Evolutionary conservation across 2,888 invertebrate species (phyloP), one percentile per base, ranked within the genome.

Genomic region (Pterostichus niger): DNA sequence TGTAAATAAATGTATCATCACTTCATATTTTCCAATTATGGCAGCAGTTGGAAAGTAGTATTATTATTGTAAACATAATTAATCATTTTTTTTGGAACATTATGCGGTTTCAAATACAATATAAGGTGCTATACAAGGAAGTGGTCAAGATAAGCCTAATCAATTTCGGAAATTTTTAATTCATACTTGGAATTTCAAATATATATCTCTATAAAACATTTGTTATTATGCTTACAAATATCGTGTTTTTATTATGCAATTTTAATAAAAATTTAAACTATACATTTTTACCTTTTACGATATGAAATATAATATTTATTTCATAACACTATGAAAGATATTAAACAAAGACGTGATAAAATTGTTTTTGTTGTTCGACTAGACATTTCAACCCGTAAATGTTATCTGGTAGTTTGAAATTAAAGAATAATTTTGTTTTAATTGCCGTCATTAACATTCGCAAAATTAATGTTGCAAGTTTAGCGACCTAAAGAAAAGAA

Each of bases 1-100:
- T 59, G 59, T 59, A 59, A 59, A 59, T 24, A 56, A 56, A 17
- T 59, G 59, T 24, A 17, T 31, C 59, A 59, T 31, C 40, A 59
- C 9, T 56, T 54, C 24, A 24, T 59, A 59, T 11, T 17, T 11
- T 31, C 24, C 11, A 17, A 31, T 24, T 59, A 56, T 56, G 54
- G 17, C 17, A 15, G 15, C 7, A 24, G 17, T 10, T 10, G 13
- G 15, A 9, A 13, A 54, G 24, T 40, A 40, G 24, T 59, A 17
- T 59, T 59, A 11, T 59, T 59, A 31, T 59, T 59, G 24, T 59
- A 59, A 11, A 59, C 15, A 59, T 24, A 40, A 59, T 31, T 7
- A 40, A 3, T 40, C 40, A 40, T 59, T 2, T 59, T 59, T 59
- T 52, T 59, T 59, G 31, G 17, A 56, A 10, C 11, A 59, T 3